Conservation (phyloP, 2,113 vertebrate genomes). For the Capra hircus region DNA sequence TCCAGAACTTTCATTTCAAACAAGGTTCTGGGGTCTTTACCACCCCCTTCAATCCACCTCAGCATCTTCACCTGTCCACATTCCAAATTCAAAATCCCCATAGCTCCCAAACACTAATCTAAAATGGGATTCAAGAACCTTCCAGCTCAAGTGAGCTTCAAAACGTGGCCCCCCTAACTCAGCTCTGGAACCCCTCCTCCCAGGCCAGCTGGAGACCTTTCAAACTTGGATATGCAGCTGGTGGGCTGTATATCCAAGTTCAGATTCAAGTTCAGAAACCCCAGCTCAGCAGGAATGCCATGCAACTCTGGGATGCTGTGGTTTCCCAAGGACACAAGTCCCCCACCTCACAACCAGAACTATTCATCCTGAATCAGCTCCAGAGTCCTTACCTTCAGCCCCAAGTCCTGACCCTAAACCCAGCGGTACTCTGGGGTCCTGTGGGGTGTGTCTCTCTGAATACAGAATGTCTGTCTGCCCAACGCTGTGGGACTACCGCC, state of each 20-base stretch:
- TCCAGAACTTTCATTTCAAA: neutral
- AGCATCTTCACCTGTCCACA: neutral
- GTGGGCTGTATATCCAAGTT: neutral
- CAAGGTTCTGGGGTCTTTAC: neutral
- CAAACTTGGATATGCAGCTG: neutral
- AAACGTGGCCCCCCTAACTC: neutral
- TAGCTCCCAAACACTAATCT: neutral
- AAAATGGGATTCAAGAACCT: neutral
- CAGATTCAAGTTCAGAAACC: neutral
- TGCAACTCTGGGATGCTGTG: neutral
- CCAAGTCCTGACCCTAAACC: neutral
- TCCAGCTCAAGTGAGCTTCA: neutral
- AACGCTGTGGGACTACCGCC: neutral
- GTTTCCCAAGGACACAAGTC: neutral
- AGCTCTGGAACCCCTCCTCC: neutral
- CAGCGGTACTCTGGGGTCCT: accelerated
- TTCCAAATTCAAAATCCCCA: neutral
- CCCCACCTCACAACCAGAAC: neutral
- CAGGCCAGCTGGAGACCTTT: neutral
- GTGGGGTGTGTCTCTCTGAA: neutral
- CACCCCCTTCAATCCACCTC: neutral
- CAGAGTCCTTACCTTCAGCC: too few relatives aligned
- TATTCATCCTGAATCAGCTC: neutral
- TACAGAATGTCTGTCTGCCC: neutral
- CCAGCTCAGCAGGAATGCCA: neutral